Evolutionary conservation across 2,888 invertebrate genomes (phyloP), one percentile per base, ranked within the genome.

Genomic region (Acrocyrtus sp.): DNA sequence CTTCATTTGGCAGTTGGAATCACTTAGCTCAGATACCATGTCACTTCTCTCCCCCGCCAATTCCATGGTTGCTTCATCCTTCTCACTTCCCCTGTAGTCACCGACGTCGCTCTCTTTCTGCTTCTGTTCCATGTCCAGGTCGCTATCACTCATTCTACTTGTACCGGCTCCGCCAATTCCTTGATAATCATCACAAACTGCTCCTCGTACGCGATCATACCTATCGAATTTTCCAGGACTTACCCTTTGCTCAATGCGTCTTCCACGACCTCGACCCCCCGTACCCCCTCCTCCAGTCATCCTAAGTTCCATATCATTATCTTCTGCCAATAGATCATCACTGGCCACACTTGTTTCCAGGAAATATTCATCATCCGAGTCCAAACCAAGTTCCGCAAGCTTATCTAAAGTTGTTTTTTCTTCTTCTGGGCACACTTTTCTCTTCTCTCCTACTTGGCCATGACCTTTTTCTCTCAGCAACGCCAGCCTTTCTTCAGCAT

Each of bases 1-100:
- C 21, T 56, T 65, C 56, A 29, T 65, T 2, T 45, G 47, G 34
- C 53, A 51, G 22, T 10, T 22, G 41, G 4, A 22, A 22, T 34
- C 34, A 19, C 19, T 15, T n/a, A n/a, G n/a, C n/a, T n/a, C n/a
- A n/a, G n/a, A n/a, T n/a, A n/a, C n/a, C n/a, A n/a, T n/a, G 17
- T 22, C 54, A 19, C 12, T 22, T 8, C 17, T 45, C 17, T 17
- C 47, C 5, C 10, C 47, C 8, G 47, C 17, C 10, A 17, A 17
- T 17, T 8, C 47, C 10, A 15, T 17, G 17, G 8, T 45, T 17
- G 8, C 15, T 45, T n/a, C n/a, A 39, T 39, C 15, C 6, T 12
- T 39, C 34, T 43, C 17, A 26, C 27, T 21, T 3, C 22, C 45
- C 1, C 2, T 17, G n/a, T 56, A 39, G 41, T 21, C 15, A 6